Base-by-base conservation (phyloP, 2,797 vertebrate species). In the Microctenopoma steveboyesi region DNA sequence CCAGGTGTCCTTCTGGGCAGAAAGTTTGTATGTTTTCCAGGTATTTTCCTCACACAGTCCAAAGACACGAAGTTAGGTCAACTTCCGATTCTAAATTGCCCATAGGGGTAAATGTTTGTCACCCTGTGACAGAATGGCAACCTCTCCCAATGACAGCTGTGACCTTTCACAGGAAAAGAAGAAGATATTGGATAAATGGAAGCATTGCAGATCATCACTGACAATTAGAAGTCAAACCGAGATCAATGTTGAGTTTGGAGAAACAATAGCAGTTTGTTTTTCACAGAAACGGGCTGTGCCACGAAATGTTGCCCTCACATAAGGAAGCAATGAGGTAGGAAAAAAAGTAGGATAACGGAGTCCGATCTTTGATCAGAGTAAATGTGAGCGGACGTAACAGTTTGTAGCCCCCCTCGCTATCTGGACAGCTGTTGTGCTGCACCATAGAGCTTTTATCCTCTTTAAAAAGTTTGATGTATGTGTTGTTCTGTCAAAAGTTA, bases 331-430 rank as follows among this genome's bases (percentile, higher is more conserved):
- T 87, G 86, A 87, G 72, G 59, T 55, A 58, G 58, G 56, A 43
- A 50, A 53, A 65, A 76, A 58, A 76, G 74, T 87, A 80, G 71
- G 80, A 70, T 82, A 85, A 84, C 78, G 81, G 76, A 84, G 75
- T 68, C 39, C 27, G 80, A 88, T 76, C 84, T 91, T 89, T 88
- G 86, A 89, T 89, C 86, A 82, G 61, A 81, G 85, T 83, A 87
- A 90, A 89, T 90, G 73, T 88, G 85, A 89, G 80, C 50, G 46
- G 87, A 90, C 85, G 3, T 84, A 85, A 86, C 83, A 86, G 87
- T 89, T 77, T 89, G 90, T 59, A 81, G 85, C 85, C 84, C 85
- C 64, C 50, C 81, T 87, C 81, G 15, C 82, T 88, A 87, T 89
- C 87, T 86, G 76, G 82, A 85, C 82, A 73, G 80, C 81, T 78